Evolutionary conservation across 2,113 vertebrate genomes (phyloP).

Genomic region (Aldabrachelys gigantea): DNA sequence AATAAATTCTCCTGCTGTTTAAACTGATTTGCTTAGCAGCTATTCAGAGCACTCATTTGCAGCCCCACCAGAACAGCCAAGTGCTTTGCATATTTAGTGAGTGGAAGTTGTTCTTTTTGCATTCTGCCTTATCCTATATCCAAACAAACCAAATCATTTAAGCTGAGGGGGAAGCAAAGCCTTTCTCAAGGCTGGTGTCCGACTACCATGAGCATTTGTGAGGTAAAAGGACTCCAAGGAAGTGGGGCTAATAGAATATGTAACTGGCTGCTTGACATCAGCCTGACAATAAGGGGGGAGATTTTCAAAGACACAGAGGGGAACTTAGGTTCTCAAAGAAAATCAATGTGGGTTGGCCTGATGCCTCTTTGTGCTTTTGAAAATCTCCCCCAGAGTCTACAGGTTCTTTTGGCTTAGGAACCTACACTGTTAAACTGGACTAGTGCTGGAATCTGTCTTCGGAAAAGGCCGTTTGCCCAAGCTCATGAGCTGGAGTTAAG

Average conservation of each 20-base stretch:
- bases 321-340: neutral
- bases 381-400: neutral
- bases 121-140: neutral
- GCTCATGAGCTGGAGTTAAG: neutral
- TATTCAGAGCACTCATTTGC: neutral
- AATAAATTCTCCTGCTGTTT: neutral
- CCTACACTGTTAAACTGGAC: neutral
- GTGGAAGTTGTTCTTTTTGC: neutral
- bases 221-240: neutral
- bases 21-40: neutral
- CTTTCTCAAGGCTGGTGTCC: neutral
- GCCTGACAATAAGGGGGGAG: neutral
- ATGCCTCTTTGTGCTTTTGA: neutral
- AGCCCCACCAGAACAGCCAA: neutral
- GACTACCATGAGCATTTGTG: neutral
- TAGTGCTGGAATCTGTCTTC: neutral
- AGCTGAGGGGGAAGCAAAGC: neutral
- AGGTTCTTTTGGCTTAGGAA: neutral
- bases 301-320: neutral
- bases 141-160: neutral
- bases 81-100: neutral
- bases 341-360: neutral
- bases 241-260: neutral
- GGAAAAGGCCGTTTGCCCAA: neutral
- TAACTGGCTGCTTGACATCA: neutral